phyloP scores from a whole-genome alignment of 2,113 vertebrate species.

The Ciconia maguari region DNA sequence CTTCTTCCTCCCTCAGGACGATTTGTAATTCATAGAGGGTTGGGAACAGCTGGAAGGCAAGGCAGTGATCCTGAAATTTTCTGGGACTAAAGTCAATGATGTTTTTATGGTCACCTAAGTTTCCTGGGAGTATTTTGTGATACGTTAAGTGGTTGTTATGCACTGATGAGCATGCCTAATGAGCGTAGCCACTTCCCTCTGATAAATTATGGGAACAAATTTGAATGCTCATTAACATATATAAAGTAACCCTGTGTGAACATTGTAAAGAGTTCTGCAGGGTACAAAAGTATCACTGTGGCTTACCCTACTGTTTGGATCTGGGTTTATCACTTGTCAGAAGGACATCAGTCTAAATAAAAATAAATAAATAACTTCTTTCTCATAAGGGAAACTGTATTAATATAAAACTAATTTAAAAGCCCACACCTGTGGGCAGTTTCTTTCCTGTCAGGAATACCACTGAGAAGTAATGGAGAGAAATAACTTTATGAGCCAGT shows the following conservation, averaged over 20 bases:
- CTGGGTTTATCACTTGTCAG: background rate
- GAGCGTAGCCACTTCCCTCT: background rate
- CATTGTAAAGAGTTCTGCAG: background rate
- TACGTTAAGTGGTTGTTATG: constrained; percentile 7
- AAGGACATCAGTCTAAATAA: background rate
- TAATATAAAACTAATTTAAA: background rate
- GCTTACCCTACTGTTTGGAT: background rate
- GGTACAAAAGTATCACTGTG: background rate
- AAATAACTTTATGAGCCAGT: background rate
- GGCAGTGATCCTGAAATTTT: constrained; percentile 24
- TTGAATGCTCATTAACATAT: background rate
- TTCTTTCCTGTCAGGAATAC: background rate
- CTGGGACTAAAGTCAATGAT: background rate
- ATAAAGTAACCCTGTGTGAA: background rate
- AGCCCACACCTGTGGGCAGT: background rate
- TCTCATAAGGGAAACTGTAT: background rate
- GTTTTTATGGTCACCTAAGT: constrained; percentile 32
- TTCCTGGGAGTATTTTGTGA: constrained; percentile 27
- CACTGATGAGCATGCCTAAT: background rate
- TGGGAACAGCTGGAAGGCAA: constrained; percentile 19
- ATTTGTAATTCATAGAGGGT: background rate
- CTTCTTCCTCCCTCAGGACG: background rate
- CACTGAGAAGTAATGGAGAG: background rate
- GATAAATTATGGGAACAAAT: constrained; percentile 1
- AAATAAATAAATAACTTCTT: background rate